These are phyloP conservation scores for Nyleta sp. DNA, from an alignment of 2,888 invertebrate species.

Conservation along the genomic window DNA sequence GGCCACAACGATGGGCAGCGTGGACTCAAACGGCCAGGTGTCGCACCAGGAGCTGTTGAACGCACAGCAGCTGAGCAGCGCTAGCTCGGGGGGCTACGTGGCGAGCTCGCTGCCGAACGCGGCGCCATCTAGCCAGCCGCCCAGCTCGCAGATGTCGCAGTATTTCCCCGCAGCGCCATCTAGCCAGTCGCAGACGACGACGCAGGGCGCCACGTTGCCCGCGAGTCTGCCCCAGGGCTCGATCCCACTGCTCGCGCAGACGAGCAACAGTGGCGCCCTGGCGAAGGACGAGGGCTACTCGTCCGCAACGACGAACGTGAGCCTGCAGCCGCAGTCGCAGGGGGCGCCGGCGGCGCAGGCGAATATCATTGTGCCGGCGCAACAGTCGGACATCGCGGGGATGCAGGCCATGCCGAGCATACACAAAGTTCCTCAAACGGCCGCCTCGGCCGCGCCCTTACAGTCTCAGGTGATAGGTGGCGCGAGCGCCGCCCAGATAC, in stretches of 20 bases:
- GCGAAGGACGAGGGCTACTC: constrained; percentile 72
- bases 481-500: constrained; percentile 79
- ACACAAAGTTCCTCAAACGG: constrained; percentile 79
- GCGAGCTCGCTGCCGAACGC: constrained; percentile 55
- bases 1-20: constrained; percentile 57
- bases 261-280: constrained; percentile 75
- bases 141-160: constrained; percentile 74
- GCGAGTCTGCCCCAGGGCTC: constrained; percentile 84
- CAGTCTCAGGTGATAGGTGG: constrained; percentile 80
- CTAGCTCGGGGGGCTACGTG: constrained; percentile 65
- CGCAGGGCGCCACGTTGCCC: constrained; percentile 86
- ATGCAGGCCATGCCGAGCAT: constrained; percentile 79
- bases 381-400: constrained; percentile 73
- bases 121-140: constrained; percentile 81
- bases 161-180: constrained; percentile 40
- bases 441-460: constrained; percentile 71
- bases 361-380: constrained; percentile 75
- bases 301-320: constrained; percentile 65
- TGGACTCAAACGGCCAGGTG: constrained; percentile 78
- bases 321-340: constrained; percentile 68
- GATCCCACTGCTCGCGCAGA: constrained; percentile 85
- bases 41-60: constrained; percentile 75
- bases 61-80: constrained; percentile 68
- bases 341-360: constrained; percentile 74
- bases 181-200: neutral